Evolutionary conservation across 2,113 vertebrate species (phyloP).

Genomic region (Spea multiplicata): DNA sequence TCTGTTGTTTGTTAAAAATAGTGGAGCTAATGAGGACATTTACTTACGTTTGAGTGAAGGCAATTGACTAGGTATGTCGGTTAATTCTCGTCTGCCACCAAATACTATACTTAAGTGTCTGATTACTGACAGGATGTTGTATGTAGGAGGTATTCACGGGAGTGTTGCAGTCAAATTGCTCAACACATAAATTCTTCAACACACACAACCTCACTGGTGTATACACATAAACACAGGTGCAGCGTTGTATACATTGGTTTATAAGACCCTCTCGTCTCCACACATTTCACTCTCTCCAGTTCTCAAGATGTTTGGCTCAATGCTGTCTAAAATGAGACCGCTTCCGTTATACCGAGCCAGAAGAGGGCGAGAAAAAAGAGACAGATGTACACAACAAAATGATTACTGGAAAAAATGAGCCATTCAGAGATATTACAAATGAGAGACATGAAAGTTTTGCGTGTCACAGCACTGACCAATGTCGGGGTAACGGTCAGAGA

Average conservation of each 20-base stretch:
- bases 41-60: too few relatives aligned
- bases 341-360: constrained; percentile 30
- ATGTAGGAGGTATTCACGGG: too few relatives aligned
- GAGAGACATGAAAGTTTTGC: too few relatives aligned
- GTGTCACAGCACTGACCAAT: too few relatives aligned
- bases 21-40: too few relatives aligned
- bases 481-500: background rate
- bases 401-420: background rate
- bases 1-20: too few relatives aligned
- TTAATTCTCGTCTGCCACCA: too few relatives aligned
- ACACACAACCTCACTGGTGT: constrained; percentile 34
- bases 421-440: too few relatives aligned
- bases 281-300: constrained; percentile 36
- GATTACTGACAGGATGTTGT: too few relatives aligned
- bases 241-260: constrained; percentile 38
- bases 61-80: too few relatives aligned
- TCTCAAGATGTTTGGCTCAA: constrained; percentile 44
- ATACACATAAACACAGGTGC: constrained; percentile 47
- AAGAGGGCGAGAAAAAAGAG: constrained; percentile 28
- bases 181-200: constrained; percentile 21
- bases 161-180: too few relatives aligned
- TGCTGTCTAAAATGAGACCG: constrained; percentile 41
- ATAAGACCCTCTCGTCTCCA: constrained; percentile 40
- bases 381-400: constrained; percentile 28
- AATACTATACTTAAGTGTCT: too few relatives aligned